These are phyloP conservation scores for Drosophila prosaltans DNA, from an alignment of 1,140 invertebrate species.

Conservation along the genomic window DNA sequence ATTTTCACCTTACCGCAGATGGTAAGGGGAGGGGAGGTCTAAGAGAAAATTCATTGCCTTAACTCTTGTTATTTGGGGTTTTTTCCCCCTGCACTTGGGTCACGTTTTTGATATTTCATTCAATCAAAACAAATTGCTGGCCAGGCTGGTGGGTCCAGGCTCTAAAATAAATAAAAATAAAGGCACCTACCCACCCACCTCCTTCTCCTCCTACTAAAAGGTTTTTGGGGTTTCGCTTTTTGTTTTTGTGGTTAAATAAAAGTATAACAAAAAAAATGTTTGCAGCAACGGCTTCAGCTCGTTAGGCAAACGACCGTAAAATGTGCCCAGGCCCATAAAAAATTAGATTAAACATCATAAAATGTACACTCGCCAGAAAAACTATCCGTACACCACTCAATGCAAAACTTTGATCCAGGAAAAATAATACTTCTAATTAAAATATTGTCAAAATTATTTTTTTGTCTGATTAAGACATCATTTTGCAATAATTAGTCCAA, in stretches of 20 bases:
- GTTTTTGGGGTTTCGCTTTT: not conserved
- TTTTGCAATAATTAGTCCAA: too few species aligned
- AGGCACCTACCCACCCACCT: constrained; percentile 2
- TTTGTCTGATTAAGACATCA: too few species aligned
- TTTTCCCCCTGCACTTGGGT: constrained; percentile 57
- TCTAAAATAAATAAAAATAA: constrained; percentile 67
- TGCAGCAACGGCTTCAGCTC: constrained; percentile 46
- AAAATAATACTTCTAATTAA: too few species aligned
- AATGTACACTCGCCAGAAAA: too few species aligned
- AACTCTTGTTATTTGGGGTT: constrained; percentile 43
- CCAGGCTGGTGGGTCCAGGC: constrained; percentile 21
- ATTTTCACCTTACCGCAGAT: not conserved
- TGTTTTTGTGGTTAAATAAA: constrained; percentile 15
- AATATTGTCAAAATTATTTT: too few species aligned
- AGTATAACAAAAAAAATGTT: constrained; percentile 14
- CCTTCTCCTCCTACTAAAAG: constrained; percentile 1
- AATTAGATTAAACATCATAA: constrained; percentile 79
- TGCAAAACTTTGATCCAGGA: too few species aligned
- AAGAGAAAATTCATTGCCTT: constrained; percentile 30
- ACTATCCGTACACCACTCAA: too few species aligned
- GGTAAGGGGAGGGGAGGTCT: too few species aligned
- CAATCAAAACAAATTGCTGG: constrained; percentile 80
- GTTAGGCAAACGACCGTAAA: constrained; percentile 70
- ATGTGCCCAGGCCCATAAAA: constrained; percentile 53
- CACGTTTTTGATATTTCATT: constrained; percentile 82